Conservation (phyloP, 2,797 vertebrate species). For the Chrosomus eos region DNA sequence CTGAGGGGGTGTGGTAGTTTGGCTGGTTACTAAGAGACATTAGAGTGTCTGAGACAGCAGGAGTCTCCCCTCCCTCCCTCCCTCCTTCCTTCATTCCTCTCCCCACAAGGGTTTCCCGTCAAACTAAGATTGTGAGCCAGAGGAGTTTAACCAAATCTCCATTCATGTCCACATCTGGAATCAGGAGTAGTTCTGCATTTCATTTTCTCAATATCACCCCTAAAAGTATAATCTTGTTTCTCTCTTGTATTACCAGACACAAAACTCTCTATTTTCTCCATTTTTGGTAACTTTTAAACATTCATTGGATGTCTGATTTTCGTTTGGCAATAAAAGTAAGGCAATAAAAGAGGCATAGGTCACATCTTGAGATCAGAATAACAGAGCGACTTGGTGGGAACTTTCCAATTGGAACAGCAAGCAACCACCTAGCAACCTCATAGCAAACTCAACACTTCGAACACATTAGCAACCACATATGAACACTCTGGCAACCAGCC, state of each 20-base stretch:
- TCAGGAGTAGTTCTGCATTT: background rate
- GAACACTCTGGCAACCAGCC: background rate
- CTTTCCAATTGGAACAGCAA: background rate
- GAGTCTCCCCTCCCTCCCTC: slow-evolving; percentile 49
- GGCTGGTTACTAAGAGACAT: slow-evolving; percentile 45
- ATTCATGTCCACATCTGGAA: slow-evolving; percentile 12
- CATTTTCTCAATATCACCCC: background rate
- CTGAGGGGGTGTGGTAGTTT: slow-evolving; percentile 31
- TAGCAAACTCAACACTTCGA: background rate
- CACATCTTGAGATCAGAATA: background rate
- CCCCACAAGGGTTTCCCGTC: slow-evolving; percentile 37
- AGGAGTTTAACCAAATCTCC: slow-evolving; percentile 56
- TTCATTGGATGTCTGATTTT: background rate
- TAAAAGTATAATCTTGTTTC: background rate
- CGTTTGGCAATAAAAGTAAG: background rate
- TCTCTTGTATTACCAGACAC: background rate
- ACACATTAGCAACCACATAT: background rate
- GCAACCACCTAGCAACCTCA: background rate
- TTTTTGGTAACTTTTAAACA: background rate
- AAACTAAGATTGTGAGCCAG: slow-evolving; percentile 54
- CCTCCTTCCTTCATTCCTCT: slow-evolving; percentile 21
- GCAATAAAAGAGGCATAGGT: background rate
- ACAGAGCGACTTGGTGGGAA: background rate
- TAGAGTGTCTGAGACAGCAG: slow-evolving; percentile 59
- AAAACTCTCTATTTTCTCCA: background rate